Percentiles rank a stretch among this genome's conserved stretches.
phyloP scores from a whole-genome alignment of 2,113 vertebrate species.

The Orthochromis malagaraziensis region DNA sequence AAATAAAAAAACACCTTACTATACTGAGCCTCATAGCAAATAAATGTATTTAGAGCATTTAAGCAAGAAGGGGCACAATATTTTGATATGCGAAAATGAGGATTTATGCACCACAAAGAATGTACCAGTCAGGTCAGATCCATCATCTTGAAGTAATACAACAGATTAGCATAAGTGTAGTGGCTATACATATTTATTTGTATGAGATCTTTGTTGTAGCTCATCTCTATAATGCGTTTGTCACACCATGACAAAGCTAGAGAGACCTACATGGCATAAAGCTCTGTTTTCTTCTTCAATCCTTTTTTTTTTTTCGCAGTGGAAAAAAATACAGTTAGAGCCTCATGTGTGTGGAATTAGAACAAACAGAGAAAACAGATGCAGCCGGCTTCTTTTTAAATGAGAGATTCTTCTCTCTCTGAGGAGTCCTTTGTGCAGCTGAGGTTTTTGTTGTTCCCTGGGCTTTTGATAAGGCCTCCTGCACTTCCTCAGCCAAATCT shows the following conservation, averaged over 20 bases:
- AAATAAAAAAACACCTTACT: not conserved
- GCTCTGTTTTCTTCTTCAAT: constrained; percentile 5
- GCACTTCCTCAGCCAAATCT: constrained; percentile 49
- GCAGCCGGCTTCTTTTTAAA: constrained; percentile 34
- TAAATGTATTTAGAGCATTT: constrained; percentile 8
- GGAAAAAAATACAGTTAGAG: not conserved
- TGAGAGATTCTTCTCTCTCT: constrained; percentile 30
- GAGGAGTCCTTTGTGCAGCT: constrained; percentile 48
- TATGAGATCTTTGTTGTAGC: constrained; percentile 19
- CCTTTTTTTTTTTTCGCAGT: not conserved
- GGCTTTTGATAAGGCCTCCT: constrained; percentile 62
- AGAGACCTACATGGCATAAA: constrained; percentile 22
- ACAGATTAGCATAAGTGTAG: constrained; percentile 39
- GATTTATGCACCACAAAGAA: constrained; percentile 29
- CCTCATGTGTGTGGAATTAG: constrained; percentile 29
- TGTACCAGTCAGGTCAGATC: constrained; percentile 39
- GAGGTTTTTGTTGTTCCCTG: constrained; percentile 48
- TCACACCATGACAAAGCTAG: constrained; percentile 16
- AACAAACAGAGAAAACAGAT: constrained; percentile 50
- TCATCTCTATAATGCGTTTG: constrained; percentile 25
- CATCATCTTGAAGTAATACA: constrained; percentile 46
- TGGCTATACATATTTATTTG: constrained; percentile 33
- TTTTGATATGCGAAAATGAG: constrained; percentile 12
- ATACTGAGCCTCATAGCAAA: constrained; percentile 50
- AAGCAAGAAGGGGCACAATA: not conserved